Conservation (phyloP, 2,888 invertebrate species). For the Thereva nobilitata region DNA sequence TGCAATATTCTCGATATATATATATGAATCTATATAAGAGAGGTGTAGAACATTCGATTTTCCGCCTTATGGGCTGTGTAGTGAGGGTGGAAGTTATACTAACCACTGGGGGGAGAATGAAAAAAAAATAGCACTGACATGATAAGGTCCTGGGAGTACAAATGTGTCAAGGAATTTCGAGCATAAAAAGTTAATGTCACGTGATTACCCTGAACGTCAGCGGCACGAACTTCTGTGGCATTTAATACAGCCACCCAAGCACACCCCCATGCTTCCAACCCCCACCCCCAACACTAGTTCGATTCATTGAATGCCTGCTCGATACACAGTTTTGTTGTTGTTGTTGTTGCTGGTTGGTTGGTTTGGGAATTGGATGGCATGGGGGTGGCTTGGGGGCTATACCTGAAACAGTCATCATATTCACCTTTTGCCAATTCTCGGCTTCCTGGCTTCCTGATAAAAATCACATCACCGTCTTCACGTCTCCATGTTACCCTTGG, state of each 20-base stretch:
- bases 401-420: conserved; percentile 18
- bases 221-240: conserved; percentile 20
- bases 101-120: background rate
- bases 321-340: background rate
- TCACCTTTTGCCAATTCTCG: conserved; percentile 58
- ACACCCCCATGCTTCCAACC: conserved; percentile 4
- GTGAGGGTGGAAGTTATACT: background rate
- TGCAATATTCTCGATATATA: too few species aligned
- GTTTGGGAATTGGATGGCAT: background rate
- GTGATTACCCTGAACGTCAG: conserved; percentile 24
- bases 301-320: too few species aligned
- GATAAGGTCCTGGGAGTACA: conserved; percentile 2
- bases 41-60: too few species aligned
- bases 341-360: background rate
- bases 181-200: conserved; percentile 21
- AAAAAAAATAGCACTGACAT: conserved; percentile 1
- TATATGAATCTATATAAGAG: too few species aligned
- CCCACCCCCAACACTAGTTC: too few species aligned
- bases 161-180: background rate
- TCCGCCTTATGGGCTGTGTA: too few species aligned
- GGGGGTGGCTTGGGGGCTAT: background rate
- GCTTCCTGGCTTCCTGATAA: conserved; percentile 61
- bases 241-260: conserved; percentile 5
- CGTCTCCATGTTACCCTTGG: conserved; percentile 81
- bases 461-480: conserved; percentile 71